Conservation (phyloP, 2,113 vertebrate species). For the Thinocorus orbignyianus region DNA sequence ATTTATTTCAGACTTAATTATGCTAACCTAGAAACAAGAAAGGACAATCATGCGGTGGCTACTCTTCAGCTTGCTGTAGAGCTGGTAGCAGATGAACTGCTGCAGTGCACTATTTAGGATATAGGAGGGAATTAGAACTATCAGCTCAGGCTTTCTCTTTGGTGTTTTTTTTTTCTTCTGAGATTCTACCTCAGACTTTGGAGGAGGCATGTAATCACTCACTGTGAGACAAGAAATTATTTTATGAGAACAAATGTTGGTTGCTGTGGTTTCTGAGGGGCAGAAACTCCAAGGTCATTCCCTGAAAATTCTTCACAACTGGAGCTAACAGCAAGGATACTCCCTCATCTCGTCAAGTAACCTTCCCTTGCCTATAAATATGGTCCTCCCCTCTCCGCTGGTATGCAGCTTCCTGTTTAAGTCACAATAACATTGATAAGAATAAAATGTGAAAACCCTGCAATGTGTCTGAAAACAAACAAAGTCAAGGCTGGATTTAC, state of each 20-base stretch:
- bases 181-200: background rate
- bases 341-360: rapidly evolving
- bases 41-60: background rate
- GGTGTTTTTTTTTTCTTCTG: background rate
- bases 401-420: background rate
- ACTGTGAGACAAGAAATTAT: constrained; percentile 50
- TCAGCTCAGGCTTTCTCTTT: background rate
- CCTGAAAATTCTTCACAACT: background rate
- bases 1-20: constrained; percentile 4
- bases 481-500: background rate
- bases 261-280: constrained; percentile 69
- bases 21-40: background rate
- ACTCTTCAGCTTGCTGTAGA: background rate
- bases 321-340: background rate
- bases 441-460: background rate
- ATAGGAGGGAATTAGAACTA: background rate
- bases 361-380: background rate
- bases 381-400: background rate
- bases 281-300: constrained; percentile 62
- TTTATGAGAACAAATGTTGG: constrained; percentile 48
- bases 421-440: background rate
- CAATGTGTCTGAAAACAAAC: background rate
- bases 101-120: background rate
- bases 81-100: background rate
- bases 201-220: constrained; percentile 24